Conservation (phyloP, 2,888 invertebrate species). For the Erpobdella octoculata region DNA sequence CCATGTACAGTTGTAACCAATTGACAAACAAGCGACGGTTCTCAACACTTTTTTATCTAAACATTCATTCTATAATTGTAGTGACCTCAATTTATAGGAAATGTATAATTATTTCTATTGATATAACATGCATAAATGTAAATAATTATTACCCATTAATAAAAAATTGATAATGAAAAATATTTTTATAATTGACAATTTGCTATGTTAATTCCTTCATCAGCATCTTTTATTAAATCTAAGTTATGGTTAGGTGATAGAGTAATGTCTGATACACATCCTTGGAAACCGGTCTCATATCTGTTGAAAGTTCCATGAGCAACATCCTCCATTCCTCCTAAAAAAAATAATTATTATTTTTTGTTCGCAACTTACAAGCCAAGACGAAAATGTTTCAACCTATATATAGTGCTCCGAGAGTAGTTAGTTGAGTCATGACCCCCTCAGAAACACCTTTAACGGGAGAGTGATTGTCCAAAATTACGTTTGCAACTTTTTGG, state of each 20-base stretch:
- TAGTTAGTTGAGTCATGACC: conserved; percentile 70
- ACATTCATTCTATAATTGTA: too few relatives aligned
- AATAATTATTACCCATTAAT: too few relatives aligned
- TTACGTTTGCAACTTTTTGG: conserved; percentile 52
- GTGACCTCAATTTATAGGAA: too few relatives aligned
- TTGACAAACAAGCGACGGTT: too few relatives aligned
- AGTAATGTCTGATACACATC: conserved; percentile 75
- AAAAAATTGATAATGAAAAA: too few relatives aligned
- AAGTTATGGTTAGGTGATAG: conserved; percentile 74
- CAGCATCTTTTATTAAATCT: conserved; percentile 59
- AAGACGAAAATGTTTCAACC: conserved; percentile 56
- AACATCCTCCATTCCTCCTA: conserved; percentile 74
- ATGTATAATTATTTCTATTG: too few relatives aligned
- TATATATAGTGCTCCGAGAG: conserved; percentile 78
- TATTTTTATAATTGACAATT: too few relatives aligned
- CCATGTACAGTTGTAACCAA: too few relatives aligned
- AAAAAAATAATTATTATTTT: neutral
- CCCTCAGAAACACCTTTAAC: conserved; percentile 75
- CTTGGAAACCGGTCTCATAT: conserved; percentile 68
- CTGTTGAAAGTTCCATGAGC: conserved; percentile 57
- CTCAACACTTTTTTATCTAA: too few relatives aligned
- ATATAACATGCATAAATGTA: too few relatives aligned
- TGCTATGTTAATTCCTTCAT: conserved; percentile 57
- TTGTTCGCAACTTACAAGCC: too few relatives aligned
- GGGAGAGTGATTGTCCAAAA: conserved; percentile 76